phyloP scores from a whole-genome alignment of 92 coral and sea anemone species.

The Porites cylindrica region DNA sequence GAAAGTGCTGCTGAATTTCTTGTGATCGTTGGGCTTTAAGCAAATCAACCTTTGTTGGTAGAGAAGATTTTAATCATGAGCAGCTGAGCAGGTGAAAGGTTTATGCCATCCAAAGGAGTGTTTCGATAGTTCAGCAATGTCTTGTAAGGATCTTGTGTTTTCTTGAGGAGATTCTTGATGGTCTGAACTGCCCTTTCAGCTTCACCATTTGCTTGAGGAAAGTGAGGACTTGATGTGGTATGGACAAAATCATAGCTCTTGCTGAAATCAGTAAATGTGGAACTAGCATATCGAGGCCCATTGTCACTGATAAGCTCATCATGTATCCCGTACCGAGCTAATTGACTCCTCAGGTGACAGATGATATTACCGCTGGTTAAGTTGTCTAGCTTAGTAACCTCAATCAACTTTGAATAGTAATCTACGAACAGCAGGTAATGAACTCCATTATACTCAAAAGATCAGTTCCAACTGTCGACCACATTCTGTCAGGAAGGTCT shows the following conservation, averaged over 20 bases:
- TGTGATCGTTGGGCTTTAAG: slow-evolving; percentile 19
- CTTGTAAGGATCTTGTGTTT: slow-evolving; percentile 30
- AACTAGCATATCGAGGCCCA: slow-evolving; percentile 28
- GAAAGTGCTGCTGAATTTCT: slow-evolving; percentile 15
- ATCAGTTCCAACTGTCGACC: slow-evolving; percentile 54
- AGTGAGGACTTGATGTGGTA: slow-evolving; percentile 41
- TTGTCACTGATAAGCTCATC: slow-evolving; percentile 37
- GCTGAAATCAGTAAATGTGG: not conserved
- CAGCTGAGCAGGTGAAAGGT: slow-evolving; percentile 30
- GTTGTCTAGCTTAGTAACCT: slow-evolving; percentile 35
- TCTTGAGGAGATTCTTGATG: slow-evolving; percentile 29
- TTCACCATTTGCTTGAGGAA: slow-evolving; percentile 39
- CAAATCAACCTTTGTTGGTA: slow-evolving; percentile 39
- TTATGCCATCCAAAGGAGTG: slow-evolving; percentile 36
- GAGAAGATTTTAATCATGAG: slow-evolving; percentile 23
- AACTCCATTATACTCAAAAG: slow-evolving; percentile 23
- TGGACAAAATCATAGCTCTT: not conserved
- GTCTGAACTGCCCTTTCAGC: slow-evolving; percentile 45
- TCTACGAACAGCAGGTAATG: slow-evolving; percentile 27
- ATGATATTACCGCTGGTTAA: slow-evolving; percentile 22
- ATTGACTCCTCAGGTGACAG: slow-evolving; percentile 41
- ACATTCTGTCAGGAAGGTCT: slow-evolving; percentile 48
- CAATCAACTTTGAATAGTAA: slow-evolving; percentile 52
- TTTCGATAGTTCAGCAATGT: slow-evolving; percentile 36
- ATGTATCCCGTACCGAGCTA: not conserved